Percentiles rank a stretch among this genome's conserved stretches.
Conservation (phyloP, 2,113 vertebrate species). For the Ammodytes dubius region DNA sequence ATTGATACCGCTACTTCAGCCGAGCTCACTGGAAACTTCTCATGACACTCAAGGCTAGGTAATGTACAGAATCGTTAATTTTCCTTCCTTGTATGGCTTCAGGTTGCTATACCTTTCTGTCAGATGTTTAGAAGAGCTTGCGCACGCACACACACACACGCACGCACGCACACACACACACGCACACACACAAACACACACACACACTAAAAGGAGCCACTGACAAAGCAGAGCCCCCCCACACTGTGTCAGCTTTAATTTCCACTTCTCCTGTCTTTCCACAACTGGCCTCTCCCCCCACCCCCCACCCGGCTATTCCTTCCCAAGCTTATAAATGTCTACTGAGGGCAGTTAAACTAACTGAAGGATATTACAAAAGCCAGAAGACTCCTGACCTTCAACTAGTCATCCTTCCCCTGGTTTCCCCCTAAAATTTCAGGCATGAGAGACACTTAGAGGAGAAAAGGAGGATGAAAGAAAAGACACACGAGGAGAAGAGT, state of each 20-base stretch:
- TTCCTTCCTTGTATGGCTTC: constrained; percentile 14
- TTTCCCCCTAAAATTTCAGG: constrained; percentile 53
- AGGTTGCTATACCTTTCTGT: constrained; percentile 11
- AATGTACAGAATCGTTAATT: constrained; percentile 41
- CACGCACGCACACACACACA: too few relatives aligned
- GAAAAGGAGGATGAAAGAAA: constrained; percentile 54
- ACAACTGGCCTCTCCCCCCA: constrained; percentile 53
- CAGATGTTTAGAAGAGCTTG: constrained; percentile 3
- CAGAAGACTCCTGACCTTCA: constrained; percentile 71
- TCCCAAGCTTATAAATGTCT: constrained; percentile 77
- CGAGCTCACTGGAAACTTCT: constrained; percentile 60
- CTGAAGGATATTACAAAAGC: constrained; percentile 73
- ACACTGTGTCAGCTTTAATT: constrained; percentile 69
- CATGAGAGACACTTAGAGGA: constrained; percentile 31
- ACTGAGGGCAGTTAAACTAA: constrained; percentile 69
- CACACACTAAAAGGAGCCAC: constrained; percentile 38
- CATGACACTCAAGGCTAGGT: constrained; percentile 27
- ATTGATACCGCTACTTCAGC: constrained; percentile 51
- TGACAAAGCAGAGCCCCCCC: constrained; percentile 32
- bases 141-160: not conserved
- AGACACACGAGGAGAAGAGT: constrained; percentile 1
- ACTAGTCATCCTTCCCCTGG: constrained; percentile 55
- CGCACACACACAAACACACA: too few relatives aligned
- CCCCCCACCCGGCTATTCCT: constrained; percentile 54
- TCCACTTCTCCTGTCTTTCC: constrained; percentile 69